Base-by-base conservation (phyloP, 1,140 invertebrate genomes). In the Hypsibius dujardini region DNA sequence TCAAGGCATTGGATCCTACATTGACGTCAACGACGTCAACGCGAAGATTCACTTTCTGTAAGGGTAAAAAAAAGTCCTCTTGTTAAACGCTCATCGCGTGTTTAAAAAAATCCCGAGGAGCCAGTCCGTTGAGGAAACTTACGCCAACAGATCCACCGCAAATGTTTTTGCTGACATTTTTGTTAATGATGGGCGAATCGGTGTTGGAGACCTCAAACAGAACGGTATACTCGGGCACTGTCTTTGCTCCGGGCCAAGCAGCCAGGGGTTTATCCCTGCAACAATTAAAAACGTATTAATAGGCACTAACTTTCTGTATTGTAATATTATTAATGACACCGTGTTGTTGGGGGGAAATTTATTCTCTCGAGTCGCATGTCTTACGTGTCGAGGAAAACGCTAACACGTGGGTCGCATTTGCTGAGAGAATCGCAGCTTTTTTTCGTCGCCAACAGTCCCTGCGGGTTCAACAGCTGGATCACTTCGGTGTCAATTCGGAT, bases 141-240 rank as follows among this genome's bases (percentile, higher is more conserved):
- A 67, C 62, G 3, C 7, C 7, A 42, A 67, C 62, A 67, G 62
- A 67, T 67, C 62, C 62, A 14, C 62, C 62, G 45, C 62, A 67
- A 42, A 67, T 3, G 42, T 7, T 67, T 42, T 67, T 67, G 7
- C 7, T 42, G 62, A 67, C 42, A 42, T 67, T 67, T 42, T 67
- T 67, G 42, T 67, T 67, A 42, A 67, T 42, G 42, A 67, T 42
- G 3, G 62, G 62, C 42, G 62, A 67, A 42, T 67, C 42, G 7
- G 7, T 7, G 7, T 42, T 42, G 7, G 62, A 14, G 3, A 3
- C 62, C 3, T 7, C 7, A 42, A 42, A 67, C 7, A 67, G 7
- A 3, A 42, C 3, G 7, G 12, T 42, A 42, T 14, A 67, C 3
- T 67, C 45, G 7, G 62, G 62, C 3, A 67, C 62, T 3, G 62